phyloP scores from a whole-genome alignment of 2,888 invertebrate genomes.

The Colostygia pectinataria region DNA sequence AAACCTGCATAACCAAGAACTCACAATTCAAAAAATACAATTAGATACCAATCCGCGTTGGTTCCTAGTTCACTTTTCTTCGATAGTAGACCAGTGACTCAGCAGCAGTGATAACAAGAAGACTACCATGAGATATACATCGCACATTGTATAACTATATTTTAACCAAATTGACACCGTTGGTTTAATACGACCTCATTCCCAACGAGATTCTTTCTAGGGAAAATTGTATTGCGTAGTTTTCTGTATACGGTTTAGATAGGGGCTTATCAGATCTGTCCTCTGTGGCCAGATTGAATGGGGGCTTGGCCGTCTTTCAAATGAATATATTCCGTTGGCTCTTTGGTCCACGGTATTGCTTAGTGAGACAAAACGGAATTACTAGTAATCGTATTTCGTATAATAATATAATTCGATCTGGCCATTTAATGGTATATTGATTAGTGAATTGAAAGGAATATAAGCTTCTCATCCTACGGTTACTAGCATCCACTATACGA shows the following conservation, averaged over 20 bases:
- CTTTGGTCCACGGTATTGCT: constrained; percentile 5
- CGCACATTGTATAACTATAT: too few species aligned
- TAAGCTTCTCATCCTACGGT: too few species aligned
- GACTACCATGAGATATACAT: too few species aligned
- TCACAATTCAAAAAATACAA: too few species aligned
- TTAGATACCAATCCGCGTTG: too few species aligned
- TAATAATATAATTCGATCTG: neutral
- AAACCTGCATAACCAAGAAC: too few species aligned
- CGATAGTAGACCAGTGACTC: too few species aligned
- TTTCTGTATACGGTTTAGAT: constrained; percentile 29
- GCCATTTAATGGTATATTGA: constrained; percentile 1
- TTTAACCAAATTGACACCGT: too few species aligned
- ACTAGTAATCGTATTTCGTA: constrained; percentile 4
- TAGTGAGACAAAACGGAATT: constrained; percentile 12
- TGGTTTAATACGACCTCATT: constrained; percentile 13
- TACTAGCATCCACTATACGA: too few species aligned
- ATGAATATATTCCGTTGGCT: constrained; percentile 29
- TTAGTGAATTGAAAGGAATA: neutral
- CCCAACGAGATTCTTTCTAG: constrained; percentile 28
- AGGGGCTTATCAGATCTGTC: constrained; percentile 47
- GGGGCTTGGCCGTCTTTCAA: constrained; percentile 36
- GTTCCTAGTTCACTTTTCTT: too few species aligned
- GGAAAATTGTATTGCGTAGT: constrained; percentile 35
- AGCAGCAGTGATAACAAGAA: too few species aligned
- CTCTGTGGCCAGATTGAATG: constrained; percentile 44